phyloP scores from a whole-genome alignment of 2,888 invertebrate species.

The Tetanocera ferruginea region DNA sequence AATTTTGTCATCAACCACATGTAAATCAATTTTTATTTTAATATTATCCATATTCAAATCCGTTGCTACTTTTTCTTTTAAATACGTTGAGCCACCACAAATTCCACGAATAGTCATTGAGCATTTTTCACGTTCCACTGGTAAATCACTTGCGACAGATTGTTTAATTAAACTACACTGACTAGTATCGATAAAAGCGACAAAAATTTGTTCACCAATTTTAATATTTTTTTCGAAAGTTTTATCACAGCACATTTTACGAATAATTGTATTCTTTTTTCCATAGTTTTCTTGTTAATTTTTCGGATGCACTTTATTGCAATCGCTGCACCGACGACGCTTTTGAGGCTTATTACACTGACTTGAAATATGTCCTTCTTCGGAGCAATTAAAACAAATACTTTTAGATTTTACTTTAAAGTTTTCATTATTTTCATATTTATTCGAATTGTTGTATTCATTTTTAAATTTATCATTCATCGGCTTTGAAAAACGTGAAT shows the following conservation, averaged over 20 bases:
- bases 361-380: background rate
- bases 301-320: background rate
- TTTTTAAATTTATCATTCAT: too few relatives aligned
- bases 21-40: slow-evolving; percentile 31
- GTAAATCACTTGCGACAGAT: slow-evolving; percentile 19
- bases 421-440: background rate
- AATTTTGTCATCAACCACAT: slow-evolving; percentile 37
- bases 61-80: slow-evolving; percentile 32
- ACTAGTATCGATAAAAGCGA: slow-evolving; percentile 36
- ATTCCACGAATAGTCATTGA: slow-evolving; percentile 39
- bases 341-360: background rate
- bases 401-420: background rate
- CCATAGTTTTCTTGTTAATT: background rate
- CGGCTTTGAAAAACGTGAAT: background rate
- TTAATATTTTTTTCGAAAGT: background rate
- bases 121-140: slow-evolving; percentile 1
- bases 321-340: background rate
- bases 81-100: slow-evolving; percentile 33
- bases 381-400: background rate
- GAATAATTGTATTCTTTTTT: background rate
- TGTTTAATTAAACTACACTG: slow-evolving; percentile 34
- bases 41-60: too few relatives aligned
- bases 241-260: background rate
- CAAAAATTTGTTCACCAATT: slow-evolving; percentile 6
- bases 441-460: too few relatives aligned